phyloP scores from a whole-genome alignment of 37 sponge, comb jelly and placozoan species.

The Hormiphora californensis region DNA sequence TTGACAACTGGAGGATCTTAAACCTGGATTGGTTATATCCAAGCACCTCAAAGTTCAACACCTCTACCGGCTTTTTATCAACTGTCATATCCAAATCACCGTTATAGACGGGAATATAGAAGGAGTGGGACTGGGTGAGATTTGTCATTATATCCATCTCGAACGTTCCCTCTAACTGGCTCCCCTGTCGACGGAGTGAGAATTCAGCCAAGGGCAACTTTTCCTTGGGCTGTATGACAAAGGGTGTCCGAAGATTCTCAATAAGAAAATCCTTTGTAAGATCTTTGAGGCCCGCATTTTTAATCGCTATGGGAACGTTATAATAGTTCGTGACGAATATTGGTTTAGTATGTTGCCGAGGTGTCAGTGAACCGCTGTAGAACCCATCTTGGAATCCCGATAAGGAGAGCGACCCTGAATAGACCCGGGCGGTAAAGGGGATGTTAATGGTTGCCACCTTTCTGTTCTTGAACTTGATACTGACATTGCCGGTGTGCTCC shows the following conservation, averaged over 20 bases:
- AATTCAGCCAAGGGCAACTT: slow-evolving; percentile 10
- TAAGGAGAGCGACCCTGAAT: slow-evolving; percentile 2
- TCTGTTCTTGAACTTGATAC: slow-evolving; percentile 5
- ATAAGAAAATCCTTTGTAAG: slow-evolving; percentile 27
- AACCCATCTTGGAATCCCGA: slow-evolving; percentile 33
- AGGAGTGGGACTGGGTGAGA: not conserved
- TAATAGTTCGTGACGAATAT: not conserved
- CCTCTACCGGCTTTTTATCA: slow-evolving; percentile 1
- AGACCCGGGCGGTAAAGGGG: slow-evolving; percentile 17
- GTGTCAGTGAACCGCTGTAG: not conserved
- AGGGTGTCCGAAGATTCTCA: not conserved
- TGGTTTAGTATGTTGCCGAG: not conserved
- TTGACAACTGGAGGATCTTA: not conserved
- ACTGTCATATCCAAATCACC: slow-evolving; percentile 29
- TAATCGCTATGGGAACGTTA: slow-evolving; percentile 20
- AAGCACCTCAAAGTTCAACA: slow-evolving; percentile 28
- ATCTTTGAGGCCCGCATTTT: not conserved
- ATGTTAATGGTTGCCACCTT: not conserved
- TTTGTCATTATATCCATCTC: not conserved
- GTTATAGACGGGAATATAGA: not conserved
- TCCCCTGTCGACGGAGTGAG: slow-evolving; percentile 16
- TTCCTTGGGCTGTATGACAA: not conserved
- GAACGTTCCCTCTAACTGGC: not conserved
- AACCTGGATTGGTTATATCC: slow-evolving; percentile 36
- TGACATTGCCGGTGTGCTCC: slow-evolving; percentile 7